Percentiles rank a stretch among this genome's conserved stretches.
Conservation (phyloP, 2,888 invertebrate species). For the Resseliella maxima region DNA sequence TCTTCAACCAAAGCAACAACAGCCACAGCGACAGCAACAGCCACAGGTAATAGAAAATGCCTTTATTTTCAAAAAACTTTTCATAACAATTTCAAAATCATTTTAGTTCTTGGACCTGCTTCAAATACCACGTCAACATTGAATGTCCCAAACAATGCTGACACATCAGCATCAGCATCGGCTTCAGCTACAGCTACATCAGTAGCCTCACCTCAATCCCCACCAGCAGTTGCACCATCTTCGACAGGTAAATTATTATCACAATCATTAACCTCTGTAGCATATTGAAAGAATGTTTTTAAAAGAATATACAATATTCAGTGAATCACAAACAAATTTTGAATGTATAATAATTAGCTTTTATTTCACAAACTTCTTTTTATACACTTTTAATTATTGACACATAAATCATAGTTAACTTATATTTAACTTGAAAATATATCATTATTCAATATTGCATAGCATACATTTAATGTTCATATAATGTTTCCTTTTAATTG, state of each 20-base stretch:
- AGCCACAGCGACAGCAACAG: constrained; percentile 58
- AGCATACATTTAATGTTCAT: too few relatives aligned
- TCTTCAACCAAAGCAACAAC: constrained; percentile 58
- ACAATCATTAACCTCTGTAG: too few relatives aligned
- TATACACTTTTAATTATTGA: too few relatives aligned
- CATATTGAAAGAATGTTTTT: background rate
- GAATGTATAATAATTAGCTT: too few relatives aligned
- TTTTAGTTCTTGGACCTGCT: background rate
- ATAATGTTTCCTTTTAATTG: background rate
- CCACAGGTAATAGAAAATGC: too few relatives aligned
- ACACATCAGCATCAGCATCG: background rate
- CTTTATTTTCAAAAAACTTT: too few relatives aligned
- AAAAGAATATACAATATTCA: background rate
- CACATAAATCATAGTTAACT: too few relatives aligned
- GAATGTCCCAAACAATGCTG: background rate
- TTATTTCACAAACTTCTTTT: too few relatives aligned
- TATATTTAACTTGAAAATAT: too few relatives aligned
- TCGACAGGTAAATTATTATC: constrained; percentile 44
- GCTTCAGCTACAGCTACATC: constrained; percentile 61
- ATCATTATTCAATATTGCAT: too few relatives aligned
- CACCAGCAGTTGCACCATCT: background rate
- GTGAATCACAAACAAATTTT: too few relatives aligned
- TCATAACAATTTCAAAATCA: background rate
- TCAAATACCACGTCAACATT: background rate
- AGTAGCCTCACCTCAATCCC: constrained; percentile 62